A percentile compares a stretch with the other conserved stretches of the same genome.
Evolutionary conservation across 2,113 vertebrate genomes (phyloP).

Genomic region (Rhabdomys dilectus): DNA sequence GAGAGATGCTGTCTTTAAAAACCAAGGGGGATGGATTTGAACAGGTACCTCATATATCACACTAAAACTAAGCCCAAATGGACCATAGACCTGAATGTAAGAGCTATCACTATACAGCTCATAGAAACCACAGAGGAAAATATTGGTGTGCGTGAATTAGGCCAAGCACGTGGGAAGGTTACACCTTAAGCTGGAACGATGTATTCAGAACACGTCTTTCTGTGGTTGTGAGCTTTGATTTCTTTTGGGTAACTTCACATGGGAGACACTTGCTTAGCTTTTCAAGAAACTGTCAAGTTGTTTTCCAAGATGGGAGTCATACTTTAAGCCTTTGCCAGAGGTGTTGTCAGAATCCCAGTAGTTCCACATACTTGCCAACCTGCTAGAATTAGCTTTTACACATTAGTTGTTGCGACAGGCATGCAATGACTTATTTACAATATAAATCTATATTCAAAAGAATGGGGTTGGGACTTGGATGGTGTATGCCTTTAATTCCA

Average conservation of each 20-base stretch:
- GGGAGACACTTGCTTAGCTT: background rate
- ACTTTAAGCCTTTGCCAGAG: background rate
- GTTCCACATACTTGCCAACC: background rate
- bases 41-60: background rate
- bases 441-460: too few relatives aligned
- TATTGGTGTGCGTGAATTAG: background rate
- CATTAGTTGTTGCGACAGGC: background rate
- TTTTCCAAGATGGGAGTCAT: background rate
- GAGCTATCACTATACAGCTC: background rate
- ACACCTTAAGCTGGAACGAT: background rate
- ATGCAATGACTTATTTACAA: background rate
- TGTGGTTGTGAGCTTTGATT: background rate
- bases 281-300: background rate
- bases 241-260: background rate
- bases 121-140: background rate
- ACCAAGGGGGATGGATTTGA: background rate
- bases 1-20: background rate
- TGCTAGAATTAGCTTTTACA: background rate
- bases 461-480: too few relatives aligned
- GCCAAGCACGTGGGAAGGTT: background rate
- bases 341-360: background rate
- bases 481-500: too few relatives aligned
- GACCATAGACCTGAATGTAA: background rate
- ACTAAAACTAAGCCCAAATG: background rate
- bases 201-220: background rate